Percentiles rank a stretch among this genome's conserved stretches.
Evolutionary conservation across 2,113 vertebrate species (phyloP).

Genomic region (Rhodinocichla rosea): DNA sequence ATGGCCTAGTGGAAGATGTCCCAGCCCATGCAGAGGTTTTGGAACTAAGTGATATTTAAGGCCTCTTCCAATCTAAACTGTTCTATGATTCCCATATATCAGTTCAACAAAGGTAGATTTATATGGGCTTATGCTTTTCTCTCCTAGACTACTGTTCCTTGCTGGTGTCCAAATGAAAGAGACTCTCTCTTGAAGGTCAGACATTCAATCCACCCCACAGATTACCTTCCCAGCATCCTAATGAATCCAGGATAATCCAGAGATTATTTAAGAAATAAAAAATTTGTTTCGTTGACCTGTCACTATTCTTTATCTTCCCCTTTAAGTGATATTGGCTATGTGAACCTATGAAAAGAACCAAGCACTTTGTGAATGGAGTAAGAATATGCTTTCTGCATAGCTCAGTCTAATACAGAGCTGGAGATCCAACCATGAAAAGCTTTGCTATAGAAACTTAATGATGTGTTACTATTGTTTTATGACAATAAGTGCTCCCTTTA

Average conservation of each 20-base stretch:
- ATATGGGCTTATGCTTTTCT: background rate
- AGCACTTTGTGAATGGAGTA: background rate
- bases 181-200: background rate
- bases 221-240: background rate
- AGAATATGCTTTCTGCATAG: background rate
- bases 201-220: background rate
- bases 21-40: background rate
- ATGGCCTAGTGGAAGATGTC: background rate
- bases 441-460: background rate
- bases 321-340: background rate
- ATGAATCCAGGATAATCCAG: background rate
- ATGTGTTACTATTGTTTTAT: background rate
- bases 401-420: background rate
- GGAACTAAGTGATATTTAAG: background rate
- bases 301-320: background rate
- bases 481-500: background rate
- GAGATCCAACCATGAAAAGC: background rate
- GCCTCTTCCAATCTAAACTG: background rate
- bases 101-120: background rate
- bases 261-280: background rate
- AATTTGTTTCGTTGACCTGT: background rate
- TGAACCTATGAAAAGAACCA: background rate
- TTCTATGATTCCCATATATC: background rate
- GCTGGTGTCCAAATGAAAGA: background rate
- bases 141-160: background rate